Percentiles rank a stretch among this genome's conserved stretches.
phyloP scores from a whole-genome alignment of 2,113 vertebrate genomes.

The Lepisosteus oculatus region DNA sequence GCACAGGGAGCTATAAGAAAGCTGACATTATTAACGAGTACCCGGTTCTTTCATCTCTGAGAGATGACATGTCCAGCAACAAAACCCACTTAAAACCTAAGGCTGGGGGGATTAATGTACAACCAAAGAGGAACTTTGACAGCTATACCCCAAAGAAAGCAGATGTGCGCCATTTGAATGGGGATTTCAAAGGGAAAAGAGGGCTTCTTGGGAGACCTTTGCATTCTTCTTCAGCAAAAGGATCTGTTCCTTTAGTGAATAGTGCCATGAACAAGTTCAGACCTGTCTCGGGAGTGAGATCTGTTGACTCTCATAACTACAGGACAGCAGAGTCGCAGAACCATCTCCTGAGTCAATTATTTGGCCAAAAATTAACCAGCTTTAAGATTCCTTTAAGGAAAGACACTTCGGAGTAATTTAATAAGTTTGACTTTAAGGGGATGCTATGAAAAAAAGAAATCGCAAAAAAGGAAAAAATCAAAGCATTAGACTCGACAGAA shows the following conservation, averaged over 20 bases:
- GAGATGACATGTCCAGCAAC: conserved; percentile 73
- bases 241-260: conserved; percentile 59
- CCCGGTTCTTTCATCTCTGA: conserved; percentile 67
- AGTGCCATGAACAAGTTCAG: conserved; percentile 70
- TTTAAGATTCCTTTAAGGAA: conserved; percentile 98
- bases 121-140: conserved; percentile 66
- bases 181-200: conserved; percentile 74
- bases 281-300: conserved; percentile 62
- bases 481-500: conserved; percentile 63
- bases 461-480: conserved; percentile 56
- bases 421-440: conserved; percentile 44
- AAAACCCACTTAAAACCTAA: conserved; percentile 69
- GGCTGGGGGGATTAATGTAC: conserved; percentile 51
- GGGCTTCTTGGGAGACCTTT: conserved; percentile 66
- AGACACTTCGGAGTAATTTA: conserved; percentile 83
- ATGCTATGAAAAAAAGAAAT: conserved; percentile 58
- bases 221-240: conserved; percentile 71
- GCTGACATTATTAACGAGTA: conserved; percentile 62
- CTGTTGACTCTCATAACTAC: conserved; percentile 64
- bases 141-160: conserved; percentile 68
- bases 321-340: conserved; percentile 92
- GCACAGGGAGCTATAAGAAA: conserved; percentile 50
- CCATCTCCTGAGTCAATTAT: conserved; percentile 92
- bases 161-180: conserved; percentile 62
- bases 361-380: conserved; percentile 94